Evolutionary conservation across 2,797 vertebrate species (phyloP).

Genomic region (Sorex maritimensis): DNA sequence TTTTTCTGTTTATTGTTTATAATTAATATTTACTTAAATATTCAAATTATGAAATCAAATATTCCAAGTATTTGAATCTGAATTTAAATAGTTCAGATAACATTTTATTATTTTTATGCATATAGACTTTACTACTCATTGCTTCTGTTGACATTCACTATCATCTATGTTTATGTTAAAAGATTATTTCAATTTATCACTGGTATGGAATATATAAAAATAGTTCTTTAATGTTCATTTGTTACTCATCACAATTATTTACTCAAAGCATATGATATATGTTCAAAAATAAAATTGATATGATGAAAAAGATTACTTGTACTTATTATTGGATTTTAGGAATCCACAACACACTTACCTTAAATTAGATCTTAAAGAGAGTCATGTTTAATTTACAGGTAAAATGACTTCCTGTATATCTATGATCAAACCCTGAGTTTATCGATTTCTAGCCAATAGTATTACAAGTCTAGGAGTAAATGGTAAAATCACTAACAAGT

Average conservation of each 20-base stretch:
- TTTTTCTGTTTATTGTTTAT: not conserved
- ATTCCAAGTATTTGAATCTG: constrained; percentile 16
- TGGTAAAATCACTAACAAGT: not conserved
- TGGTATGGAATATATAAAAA: constrained; percentile 48
- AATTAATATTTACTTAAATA: not conserved
- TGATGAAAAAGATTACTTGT: not conserved
- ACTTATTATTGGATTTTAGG: constrained; percentile 6
- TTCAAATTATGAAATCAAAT: not conserved
- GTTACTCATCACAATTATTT: constrained; percentile 21
- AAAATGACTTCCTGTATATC: not conserved
- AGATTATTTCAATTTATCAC: constrained; percentile 39
- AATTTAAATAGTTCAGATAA: constrained; percentile 36
- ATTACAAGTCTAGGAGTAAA: not conserved
- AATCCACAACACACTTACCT: not conserved
- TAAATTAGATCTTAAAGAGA: constrained; percentile 30
- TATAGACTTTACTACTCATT: constrained; percentile 18
- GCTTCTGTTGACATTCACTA: constrained; percentile 23
- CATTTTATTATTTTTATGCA: constrained; percentile 7
- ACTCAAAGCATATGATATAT: not conserved
- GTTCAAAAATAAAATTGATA: not conserved
- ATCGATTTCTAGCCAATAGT: not conserved
- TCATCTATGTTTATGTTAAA: constrained; percentile 55
- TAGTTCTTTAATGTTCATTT: no score
- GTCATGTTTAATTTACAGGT: not conserved
- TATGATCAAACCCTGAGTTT: not conserved